These are phyloP conservation scores for Chironomus striatipennis DNA, from an alignment of 1,140 invertebrate species.

Conservation along the genomic window DNA sequence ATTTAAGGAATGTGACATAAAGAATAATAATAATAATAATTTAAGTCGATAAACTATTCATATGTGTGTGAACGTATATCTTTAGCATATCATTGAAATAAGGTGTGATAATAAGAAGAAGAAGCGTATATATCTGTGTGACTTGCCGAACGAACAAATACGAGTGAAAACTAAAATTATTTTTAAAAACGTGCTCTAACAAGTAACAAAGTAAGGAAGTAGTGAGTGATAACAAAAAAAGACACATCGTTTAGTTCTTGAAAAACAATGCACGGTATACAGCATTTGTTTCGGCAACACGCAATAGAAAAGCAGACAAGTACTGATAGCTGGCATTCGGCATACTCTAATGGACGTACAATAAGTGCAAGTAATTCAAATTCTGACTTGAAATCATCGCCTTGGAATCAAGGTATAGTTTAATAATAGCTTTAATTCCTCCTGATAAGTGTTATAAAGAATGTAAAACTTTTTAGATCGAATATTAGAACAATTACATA, in stretches of 20 bases:
- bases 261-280: conserved; percentile 36
- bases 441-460: background rate
- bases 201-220: conserved; percentile 25
- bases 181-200: conserved; percentile 28
- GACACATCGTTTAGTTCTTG: background rate
- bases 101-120: too few species aligned
- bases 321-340: conserved; percentile 34
- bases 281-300: conserved; percentile 39
- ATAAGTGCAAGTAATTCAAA: conserved; percentile 29
- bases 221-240: too few species aligned
- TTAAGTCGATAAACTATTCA: too few species aligned
- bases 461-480: background rate
- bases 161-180: conserved; percentile 22
- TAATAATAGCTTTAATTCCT: background rate
- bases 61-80: too few species aligned
- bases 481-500: background rate
- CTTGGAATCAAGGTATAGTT: conserved; percentile 30
- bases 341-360: conserved; percentile 29
- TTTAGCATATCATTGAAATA: too few species aligned
- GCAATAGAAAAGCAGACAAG: conserved; percentile 39
- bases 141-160: too few species aligned
- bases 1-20: too few species aligned
- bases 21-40: too few species aligned
- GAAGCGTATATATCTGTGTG: too few species aligned
- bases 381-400: conserved; percentile 34